phyloP scores from a whole-genome alignment of 2,888 invertebrate genomes.

The Chirona hameri region DNA sequence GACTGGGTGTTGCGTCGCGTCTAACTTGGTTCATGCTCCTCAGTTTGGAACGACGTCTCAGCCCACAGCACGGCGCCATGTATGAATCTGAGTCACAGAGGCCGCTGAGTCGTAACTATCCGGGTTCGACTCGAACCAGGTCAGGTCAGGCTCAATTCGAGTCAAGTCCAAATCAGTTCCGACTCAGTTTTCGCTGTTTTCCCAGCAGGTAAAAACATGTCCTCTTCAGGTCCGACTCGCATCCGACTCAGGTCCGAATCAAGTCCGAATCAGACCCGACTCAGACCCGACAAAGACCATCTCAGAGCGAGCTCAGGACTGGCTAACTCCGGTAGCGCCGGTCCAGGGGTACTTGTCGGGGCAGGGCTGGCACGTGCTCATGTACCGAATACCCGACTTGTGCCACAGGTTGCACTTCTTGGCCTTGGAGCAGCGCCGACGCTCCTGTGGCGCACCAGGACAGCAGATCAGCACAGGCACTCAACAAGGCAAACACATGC shows the following conservation, averaged over 20 bases:
- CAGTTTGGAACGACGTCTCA: too few relatives aligned
- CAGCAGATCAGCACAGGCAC: too few relatives aligned
- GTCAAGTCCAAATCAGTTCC: too few relatives aligned
- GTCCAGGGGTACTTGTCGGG: constrained; percentile 94
- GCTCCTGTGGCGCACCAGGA: constrained; percentile 59
- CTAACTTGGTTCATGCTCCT: too few relatives aligned
- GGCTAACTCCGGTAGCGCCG: constrained; percentile 68
- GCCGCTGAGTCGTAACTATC: too few relatives aligned
- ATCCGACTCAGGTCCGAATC: constrained; percentile 32
- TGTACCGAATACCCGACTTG: constrained; percentile 88
- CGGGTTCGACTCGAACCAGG: too few relatives aligned
- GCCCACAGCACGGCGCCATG: too few relatives aligned
- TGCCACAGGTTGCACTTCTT: constrained; percentile 94
- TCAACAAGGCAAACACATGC: too few relatives aligned
- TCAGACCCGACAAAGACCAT: not conserved
- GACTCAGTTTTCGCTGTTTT: too few relatives aligned
- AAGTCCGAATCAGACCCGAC: constrained; percentile 4
- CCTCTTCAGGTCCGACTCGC: not conserved
- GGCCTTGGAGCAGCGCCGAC: constrained; percentile 84
- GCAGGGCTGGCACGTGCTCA: constrained; percentile 92
- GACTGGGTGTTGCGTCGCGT: too few relatives aligned
- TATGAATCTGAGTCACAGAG: too few relatives aligned
- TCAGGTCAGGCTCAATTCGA: too few relatives aligned
- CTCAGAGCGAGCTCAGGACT: constrained; percentile 6
- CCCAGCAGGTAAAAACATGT: not conserved